phyloP scores from a whole-genome alignment of 2,888 invertebrate genomes.

The Phengaris arion region DNA sequence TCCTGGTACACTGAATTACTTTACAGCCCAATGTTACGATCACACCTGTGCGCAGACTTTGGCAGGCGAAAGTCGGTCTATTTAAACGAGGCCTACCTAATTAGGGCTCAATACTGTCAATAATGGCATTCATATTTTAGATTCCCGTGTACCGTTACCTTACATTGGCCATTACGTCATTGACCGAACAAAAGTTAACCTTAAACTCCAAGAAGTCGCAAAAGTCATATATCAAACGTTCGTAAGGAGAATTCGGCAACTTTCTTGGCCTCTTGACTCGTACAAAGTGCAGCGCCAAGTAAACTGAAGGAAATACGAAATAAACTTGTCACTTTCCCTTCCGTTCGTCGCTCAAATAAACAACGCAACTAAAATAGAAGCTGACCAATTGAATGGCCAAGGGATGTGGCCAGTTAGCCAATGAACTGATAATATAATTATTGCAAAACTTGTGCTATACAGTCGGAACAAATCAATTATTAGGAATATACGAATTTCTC shows the following conservation, averaged over 20 bases:
- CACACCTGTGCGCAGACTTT: not conserved
- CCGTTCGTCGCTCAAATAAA: slow-evolving; percentile 3
- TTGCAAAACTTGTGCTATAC: not conserved
- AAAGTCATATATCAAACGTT: not conserved
- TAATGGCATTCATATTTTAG: no score
- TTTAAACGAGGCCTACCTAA: not conserved
- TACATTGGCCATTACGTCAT: not conserved
- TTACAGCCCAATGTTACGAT: not conserved
- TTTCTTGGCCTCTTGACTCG: slow-evolving; percentile 8
- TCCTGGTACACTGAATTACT: slow-evolving; percentile 32
- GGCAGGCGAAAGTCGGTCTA: not conserved
- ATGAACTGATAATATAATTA: slow-evolving; percentile 1
- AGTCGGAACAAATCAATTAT: not conserved
- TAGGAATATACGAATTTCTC: not conserved
- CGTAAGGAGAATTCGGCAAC: not conserved
- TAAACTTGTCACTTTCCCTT: slow-evolving; percentile 18
- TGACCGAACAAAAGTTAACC: not conserved
- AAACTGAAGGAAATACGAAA: slow-evolving; percentile 3
- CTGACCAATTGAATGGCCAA: slow-evolving; percentile 15
- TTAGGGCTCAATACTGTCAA: not conserved
- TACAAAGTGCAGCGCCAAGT: not conserved
- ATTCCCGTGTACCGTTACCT: no score
- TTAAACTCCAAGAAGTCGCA: not conserved
- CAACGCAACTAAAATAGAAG: slow-evolving; percentile 10
- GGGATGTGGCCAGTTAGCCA: slow-evolving; percentile 19